phyloP scores from a whole-genome alignment of 2,888 invertebrate species.

The Synergus itoensis region DNA sequence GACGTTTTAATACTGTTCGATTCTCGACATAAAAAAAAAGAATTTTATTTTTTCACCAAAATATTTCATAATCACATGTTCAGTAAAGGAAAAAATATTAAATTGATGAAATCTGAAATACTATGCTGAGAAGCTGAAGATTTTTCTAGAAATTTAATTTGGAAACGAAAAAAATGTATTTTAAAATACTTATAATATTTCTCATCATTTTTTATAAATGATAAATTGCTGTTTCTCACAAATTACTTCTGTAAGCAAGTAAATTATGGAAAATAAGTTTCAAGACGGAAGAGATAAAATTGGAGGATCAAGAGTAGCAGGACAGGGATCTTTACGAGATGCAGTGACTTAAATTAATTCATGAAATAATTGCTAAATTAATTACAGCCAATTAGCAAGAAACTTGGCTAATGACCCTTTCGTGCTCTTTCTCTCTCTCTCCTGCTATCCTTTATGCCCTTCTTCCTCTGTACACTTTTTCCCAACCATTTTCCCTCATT shows the following conservation, averaged over 20 bases:
- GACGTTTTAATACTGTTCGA: no score
- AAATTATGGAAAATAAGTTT: conserved; percentile 42
- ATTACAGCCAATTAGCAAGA: conserved; percentile 62
- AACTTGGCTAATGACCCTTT: conserved; percentile 53
- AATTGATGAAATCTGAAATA: no score
- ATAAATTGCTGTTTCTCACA: not conserved
- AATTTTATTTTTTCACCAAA: no score
- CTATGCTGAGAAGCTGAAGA: no score
- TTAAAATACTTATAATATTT: not conserved
- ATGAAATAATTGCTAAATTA: conserved; percentile 63
- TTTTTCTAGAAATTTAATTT: not conserved
- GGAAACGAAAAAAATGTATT: no score
- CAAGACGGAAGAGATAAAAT: conserved; percentile 1
- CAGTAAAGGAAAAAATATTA: no score
- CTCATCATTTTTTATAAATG: not conserved
- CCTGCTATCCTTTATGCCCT: conserved; percentile 39
- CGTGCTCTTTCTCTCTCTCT: conserved; percentile 32
- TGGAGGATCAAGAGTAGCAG: conserved; percentile 24
- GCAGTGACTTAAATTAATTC: conserved; percentile 62
- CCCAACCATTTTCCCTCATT: conserved; percentile 36
- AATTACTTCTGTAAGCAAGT: conserved; percentile 20
- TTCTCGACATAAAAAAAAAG: no score
- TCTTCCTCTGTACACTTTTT: conserved; percentile 43
- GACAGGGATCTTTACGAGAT: conserved; percentile 31
- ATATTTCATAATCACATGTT: no score